phyloP scores from a whole-genome alignment of 2,888 invertebrate species.

The Amiota communis region DNA sequence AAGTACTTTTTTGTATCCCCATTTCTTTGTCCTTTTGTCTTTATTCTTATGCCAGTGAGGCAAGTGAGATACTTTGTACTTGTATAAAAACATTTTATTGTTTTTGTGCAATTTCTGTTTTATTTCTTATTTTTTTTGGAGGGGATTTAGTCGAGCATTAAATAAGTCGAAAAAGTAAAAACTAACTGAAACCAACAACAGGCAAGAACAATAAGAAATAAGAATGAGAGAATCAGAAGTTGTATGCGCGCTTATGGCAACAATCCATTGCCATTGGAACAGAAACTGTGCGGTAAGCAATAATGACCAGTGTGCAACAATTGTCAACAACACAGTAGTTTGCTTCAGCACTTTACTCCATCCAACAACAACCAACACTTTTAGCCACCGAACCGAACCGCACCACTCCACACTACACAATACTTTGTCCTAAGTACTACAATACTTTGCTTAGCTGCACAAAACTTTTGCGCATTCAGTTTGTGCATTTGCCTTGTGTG shows the following conservation, averaged over 20 bases:
- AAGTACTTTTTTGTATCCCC: slow-evolving; percentile 54
- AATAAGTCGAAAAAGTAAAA: slow-evolving; percentile 56
- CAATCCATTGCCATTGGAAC: slow-evolving; percentile 12
- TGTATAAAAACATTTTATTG: slow-evolving; percentile 45
- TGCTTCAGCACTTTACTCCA: too few species aligned
- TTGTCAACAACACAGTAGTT: slow-evolving; percentile 53
- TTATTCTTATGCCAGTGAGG: neutral
- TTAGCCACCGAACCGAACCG: too few species aligned
- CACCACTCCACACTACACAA: too few species aligned
- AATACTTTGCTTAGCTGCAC: slow-evolving; percentile 4
- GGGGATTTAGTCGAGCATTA: slow-evolving; percentile 63
- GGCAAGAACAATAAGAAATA: slow-evolving; percentile 16
- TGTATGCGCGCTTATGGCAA: neutral
- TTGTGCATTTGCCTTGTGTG: neutral
- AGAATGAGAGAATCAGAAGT: too few species aligned
- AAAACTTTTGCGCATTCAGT: slow-evolving; percentile 28
- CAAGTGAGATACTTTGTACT: slow-evolving; percentile 42
- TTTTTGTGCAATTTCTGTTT: slow-evolving; percentile 38
- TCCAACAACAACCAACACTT: too few species aligned
- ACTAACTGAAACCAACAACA: slow-evolving; percentile 7
- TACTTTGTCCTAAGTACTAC: neutral
- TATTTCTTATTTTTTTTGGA: slow-evolving; percentile 33
- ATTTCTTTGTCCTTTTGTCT: slow-evolving; percentile 56
- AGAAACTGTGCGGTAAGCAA: slow-evolving; percentile 21
- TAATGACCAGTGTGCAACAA: slow-evolving; percentile 44